Base-by-base conservation (phyloP, 1,140 invertebrate genomes). In the Pseudomyrmex cubaensis region DNA sequence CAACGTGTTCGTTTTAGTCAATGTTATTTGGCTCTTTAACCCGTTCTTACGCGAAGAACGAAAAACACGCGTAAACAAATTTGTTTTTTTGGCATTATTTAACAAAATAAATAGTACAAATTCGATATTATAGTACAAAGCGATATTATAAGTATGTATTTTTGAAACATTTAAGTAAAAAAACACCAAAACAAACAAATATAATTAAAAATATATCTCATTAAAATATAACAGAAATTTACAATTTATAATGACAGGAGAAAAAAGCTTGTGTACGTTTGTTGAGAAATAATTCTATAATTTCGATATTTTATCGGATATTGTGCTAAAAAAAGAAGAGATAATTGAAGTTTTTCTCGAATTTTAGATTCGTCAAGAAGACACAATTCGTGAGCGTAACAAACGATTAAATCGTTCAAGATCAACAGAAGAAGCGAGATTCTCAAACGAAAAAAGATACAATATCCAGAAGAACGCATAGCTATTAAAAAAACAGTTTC, bases 401-500 rank as follows among this genome's bases (percentile, higher is more conserved):
- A 20, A 35, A 7, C 22, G 9, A 61, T 70, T 61, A 46, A 4
- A 48, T 22, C 8, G n/a, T 12, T 70, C 44, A 20, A 69, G 35
- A 78, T 57, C 64, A 48, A 59, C 48, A n/a, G 48, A 13, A 70
- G 15, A 59, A 20, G 44, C 15, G 15, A 70, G 10, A 70, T 17
- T 48, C 22, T 50, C 66, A 87, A 87, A 74, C 57, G 46, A 72
- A 25, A 17, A 64, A 50, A 66, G 76, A 70, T 20, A 61, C 46
- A 46, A 54, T 46, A 44, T 78, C 52, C 72, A 59, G 87, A 88
- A 78, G 86, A 83, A 86, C 87, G 75, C 46, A 72, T 12, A 35
- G 86, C 87, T 88, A 88, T 88, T 88, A 88, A 88, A 88, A 88
- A 88, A 62, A 72, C 22, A 57, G 85, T 70, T 90, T 90, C 88